These are phyloP conservation scores for Orchestia grillus DNA, from an alignment of 1,140 invertebrate species.

Conservation along the genomic window DNA sequence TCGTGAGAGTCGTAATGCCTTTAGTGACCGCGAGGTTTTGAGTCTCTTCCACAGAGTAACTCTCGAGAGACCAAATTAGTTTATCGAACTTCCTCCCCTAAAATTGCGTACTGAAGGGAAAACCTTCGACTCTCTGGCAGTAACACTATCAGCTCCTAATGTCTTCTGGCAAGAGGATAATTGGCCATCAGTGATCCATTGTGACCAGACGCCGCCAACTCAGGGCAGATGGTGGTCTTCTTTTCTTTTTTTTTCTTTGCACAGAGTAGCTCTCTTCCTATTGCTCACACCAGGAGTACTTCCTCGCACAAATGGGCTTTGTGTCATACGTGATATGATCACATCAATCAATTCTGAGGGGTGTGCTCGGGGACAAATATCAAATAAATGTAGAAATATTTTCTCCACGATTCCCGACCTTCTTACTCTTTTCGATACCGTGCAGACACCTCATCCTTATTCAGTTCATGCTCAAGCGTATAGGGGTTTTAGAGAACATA, in stretches of 20 bases:
- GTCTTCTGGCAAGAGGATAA: conserved; percentile 34
- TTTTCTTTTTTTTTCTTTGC: not conserved
- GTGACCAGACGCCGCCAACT: not conserved
- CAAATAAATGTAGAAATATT: not conserved
- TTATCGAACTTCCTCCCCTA: not conserved
- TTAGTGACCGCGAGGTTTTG: not conserved
- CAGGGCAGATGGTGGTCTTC: not conserved
- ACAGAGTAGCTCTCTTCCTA: not conserved
- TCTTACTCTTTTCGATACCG: too few species aligned
- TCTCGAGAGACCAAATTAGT: not conserved
- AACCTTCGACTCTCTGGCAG: not conserved
- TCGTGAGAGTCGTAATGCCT: not conserved
- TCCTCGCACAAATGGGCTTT: not conserved
- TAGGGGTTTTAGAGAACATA: not conserved
- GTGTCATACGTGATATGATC: not conserved
- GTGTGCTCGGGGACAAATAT: not conserved
- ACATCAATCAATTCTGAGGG: not conserved
- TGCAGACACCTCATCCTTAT: too few species aligned
- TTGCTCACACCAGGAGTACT: not conserved
- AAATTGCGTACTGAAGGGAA: not conserved
- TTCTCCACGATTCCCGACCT: too few species aligned
- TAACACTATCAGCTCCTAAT: conserved; percentile 26
- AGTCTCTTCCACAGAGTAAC: not conserved
- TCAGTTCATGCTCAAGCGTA: too few species aligned
- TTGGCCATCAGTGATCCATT: conserved; percentile 36